phyloP scores from a whole-genome alignment of 2,888 invertebrate genomes.

The Plutella xylostella region DNA sequence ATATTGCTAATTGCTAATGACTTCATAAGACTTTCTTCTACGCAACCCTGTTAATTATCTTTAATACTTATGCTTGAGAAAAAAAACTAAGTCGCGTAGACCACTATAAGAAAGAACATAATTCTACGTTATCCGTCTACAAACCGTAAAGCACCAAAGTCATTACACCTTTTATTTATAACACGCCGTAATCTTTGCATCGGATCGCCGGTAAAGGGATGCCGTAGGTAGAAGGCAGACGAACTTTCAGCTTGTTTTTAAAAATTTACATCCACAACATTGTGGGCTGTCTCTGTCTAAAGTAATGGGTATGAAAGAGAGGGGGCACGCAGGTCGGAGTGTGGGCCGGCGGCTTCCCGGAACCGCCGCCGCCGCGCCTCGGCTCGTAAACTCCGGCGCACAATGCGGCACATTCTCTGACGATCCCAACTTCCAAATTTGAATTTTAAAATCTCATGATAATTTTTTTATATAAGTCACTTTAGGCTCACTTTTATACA shows the following conservation, averaged over 20 bases:
- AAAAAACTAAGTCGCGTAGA: too few species aligned
- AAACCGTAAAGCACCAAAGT: neutral
- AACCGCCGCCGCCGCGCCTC: conserved; percentile 24
- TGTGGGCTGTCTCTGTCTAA: neutral
- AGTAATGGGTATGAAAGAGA: neutral
- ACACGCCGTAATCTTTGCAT: neutral
- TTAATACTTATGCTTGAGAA: too few species aligned
- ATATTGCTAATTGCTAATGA: too few species aligned
- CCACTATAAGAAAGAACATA: too few species aligned
- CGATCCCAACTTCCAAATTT: neutral
- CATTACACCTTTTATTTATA: neutral
- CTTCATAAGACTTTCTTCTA: too few species aligned
- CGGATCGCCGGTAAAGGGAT: neutral
- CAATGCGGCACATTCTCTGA: conserved; percentile 28
- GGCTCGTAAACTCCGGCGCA: conserved; percentile 45
- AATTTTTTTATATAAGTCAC: too few species aligned
- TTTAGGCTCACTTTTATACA: too few species aligned
- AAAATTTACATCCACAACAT: neutral
- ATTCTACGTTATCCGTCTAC: too few species aligned
- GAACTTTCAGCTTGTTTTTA: neutral
- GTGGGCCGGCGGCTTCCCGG: conserved; percentile 35
- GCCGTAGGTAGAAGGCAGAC: neutral
- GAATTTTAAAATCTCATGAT: too few species aligned
- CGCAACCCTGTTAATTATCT: too few species aligned
- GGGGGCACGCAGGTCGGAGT: neutral